phyloP scores from a whole-genome alignment of 2,797 vertebrate genomes.

The Artibeus jamaicensis region DNA sequence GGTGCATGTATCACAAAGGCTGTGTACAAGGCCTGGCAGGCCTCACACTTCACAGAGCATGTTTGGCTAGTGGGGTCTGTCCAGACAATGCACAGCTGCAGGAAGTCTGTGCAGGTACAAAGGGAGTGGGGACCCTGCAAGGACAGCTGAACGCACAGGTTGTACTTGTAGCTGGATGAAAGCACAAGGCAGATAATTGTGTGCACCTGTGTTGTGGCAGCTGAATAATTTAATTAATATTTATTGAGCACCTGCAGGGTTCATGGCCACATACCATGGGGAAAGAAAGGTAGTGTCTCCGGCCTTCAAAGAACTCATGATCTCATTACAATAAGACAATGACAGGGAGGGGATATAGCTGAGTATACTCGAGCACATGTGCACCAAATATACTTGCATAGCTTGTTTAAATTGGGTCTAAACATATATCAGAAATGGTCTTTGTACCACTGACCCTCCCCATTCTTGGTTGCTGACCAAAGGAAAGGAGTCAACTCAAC shows the following conservation, averaged over 20 bases:
- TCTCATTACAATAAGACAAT: not conserved
- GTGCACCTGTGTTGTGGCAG: not conserved
- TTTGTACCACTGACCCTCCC: not conserved
- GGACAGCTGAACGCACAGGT: not conserved
- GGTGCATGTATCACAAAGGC: not conserved
- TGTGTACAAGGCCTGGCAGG: not conserved
- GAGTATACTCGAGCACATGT: not conserved
- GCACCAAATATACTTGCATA: not conserved
- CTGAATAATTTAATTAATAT: constrained; percentile 45
- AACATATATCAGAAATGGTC: not conserved
- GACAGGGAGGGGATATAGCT: not conserved
- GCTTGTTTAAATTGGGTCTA: not conserved
- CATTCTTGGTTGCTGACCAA: not conserved
- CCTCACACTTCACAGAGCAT: not conserved
- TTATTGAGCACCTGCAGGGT: constrained; percentile 27
- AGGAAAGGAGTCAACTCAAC: constrained; percentile 36
- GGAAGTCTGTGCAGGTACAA: not conserved
- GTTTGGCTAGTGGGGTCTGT: not conserved
- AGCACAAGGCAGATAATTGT: not conserved
- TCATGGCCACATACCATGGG: not conserved
- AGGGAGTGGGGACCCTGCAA: not conserved
- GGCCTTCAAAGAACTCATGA: not conserved
- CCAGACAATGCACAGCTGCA: not conserved
- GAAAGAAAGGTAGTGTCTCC: not conserved
- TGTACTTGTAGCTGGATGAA: not conserved